Conservation (phyloP, 2,113 vertebrate species). For the Clarias batrachus region DNA sequence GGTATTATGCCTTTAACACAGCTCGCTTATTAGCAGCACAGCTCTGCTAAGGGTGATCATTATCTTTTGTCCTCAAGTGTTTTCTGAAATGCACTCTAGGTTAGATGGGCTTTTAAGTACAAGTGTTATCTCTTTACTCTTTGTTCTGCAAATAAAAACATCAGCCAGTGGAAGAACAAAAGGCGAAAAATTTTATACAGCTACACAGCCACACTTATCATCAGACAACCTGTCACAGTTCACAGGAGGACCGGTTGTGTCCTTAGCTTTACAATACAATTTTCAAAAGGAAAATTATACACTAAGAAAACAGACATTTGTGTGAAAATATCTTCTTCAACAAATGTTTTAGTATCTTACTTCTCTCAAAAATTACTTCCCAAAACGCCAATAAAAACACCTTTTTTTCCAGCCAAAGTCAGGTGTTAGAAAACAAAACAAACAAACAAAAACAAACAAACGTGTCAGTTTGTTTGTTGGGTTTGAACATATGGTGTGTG, state of each 20-base stretch:
- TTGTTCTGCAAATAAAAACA: background rate
- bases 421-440: background rate
- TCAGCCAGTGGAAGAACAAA: background rate
- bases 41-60: background rate
- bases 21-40: background rate
- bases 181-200: background rate
- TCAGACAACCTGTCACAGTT: background rate
- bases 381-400: background rate
- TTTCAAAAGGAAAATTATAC: background rate
- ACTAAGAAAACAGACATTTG: background rate
- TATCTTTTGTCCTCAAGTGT: background rate
- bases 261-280: no score
- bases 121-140: background rate
- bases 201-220: background rate
- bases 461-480: background rate
- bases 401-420: background rate
- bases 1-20: background rate
- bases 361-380: background rate
- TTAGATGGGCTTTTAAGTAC: conserved; percentile 2
- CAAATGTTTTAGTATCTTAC: background rate
- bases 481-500: background rate
- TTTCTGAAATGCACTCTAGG: background rate
- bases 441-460: background rate
- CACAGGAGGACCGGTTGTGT: background rate
- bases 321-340: background rate